Evolutionary conservation across 2,888 invertebrate genomes (phyloP), one percentile per base, ranked within the genome.

Genomic region (Epirrhoe alternata): DNA sequence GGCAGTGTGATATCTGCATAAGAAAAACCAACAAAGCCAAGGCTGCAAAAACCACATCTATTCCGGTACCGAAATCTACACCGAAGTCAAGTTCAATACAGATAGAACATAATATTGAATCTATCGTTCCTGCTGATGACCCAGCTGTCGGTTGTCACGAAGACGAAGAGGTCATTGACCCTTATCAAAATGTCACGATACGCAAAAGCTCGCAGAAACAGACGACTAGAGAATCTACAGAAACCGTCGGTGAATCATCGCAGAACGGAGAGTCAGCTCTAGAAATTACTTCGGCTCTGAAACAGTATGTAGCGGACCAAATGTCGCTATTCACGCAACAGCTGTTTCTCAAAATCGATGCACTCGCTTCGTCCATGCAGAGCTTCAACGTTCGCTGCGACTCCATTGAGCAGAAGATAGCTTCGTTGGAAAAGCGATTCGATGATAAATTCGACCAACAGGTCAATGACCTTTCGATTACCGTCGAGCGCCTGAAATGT

Each of bases 131-230:
- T 31, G 5, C 6, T 0, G 10, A 5, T 10, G 0, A 7, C 6
- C 10, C 14, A 30, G 35, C 10, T 6, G 1, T 5, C 1, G 10
- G 1, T 8, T 8, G 35, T 5, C 1, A 45, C 1, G 58, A 35
- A 8, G 50, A 50, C 12, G 59, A n/a, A n/a, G n/a, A 59, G 59
- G 51, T 38, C 42, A 12, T 8, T 52, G 51, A 59, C 51, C 59
- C 51, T 6, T 59, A n/a, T 14, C 42, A 38, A 42, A 59, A 59
- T 14, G 59, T 59, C 2, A 59, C 59, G 0, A n/a, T 38, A 1
- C 33, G 58, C 24, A 17, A n/a, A 35, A n/a, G 6, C 35, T 8
- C 55, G 5, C 42, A 45, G 47, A 47, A 12, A 17, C 1, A 35
- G 49, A 24, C 5, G n/a, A n/a, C n/a, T n/a, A n/a, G n/a, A n/a